Evolutionary conservation across 2,797 vertebrate genomes (phyloP), one percentile per base, ranked within the genome.

Genomic region (Typhlichthys eigenmanni): DNA sequence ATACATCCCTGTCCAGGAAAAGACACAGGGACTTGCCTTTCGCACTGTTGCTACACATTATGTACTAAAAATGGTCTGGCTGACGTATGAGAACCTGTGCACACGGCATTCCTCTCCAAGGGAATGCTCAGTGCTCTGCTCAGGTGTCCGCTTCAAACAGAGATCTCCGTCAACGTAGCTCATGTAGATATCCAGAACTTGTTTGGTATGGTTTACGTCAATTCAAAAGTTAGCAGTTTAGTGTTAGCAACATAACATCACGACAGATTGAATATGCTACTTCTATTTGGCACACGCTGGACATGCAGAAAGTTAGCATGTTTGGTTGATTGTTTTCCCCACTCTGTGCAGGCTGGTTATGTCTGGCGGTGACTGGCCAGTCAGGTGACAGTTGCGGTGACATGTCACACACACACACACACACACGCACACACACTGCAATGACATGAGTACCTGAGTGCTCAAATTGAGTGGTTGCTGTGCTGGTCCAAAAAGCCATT

Each of bases 401-500:
- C 6, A 51, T 19, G 12, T 52, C 19, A 24, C 50, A 17, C 4
- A 8, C 4, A 6, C 3, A 7, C 4, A n/a, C 49, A 51, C 10
- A 14, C 10, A 14, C 4, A 16, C 14, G 10, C 50, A 17, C 50
- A 52, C 14, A 19, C 50, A 52, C n/a, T 88, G 91, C 88, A 89
- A 83, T 86, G 85, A 71, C 84, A 89, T 74, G 93, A 96, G 94
- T 99, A 98, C 96, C 96, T 98, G 94, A 84, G 87, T 92, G 91
- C 85, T 94, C 92, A 92, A 93, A 94, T 85, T 95, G 94, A 90
- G 91, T 92, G 90, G 92, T 87, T 88, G 95, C 88, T 80, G 93
- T 86, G 89, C 92, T 94, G 92, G 95, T 98, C 97, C 96, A 99
- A 98, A 98, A 99, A 82, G 95, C 96, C 96, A 95, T 95, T 90